Evolutionary conservation across 2,888 invertebrate species (phyloP).

Genomic region (Scaptomyza parva): DNA sequence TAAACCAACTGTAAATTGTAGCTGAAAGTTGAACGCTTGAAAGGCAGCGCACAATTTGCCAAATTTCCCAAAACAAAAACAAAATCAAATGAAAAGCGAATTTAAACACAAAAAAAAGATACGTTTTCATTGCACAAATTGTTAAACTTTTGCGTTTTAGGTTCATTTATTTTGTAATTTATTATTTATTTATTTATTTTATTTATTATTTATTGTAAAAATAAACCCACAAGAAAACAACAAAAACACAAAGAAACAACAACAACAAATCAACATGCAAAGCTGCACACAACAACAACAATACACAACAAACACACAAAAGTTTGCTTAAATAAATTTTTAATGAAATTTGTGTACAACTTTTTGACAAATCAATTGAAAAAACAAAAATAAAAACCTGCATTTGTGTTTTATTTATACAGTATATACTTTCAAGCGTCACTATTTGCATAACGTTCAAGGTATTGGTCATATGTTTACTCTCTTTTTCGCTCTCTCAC

Average conservation of each 20-base stretch:
- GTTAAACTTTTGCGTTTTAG: slow-evolving; percentile 76
- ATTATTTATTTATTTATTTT: slow-evolving; percentile 76
- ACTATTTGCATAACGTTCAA: slow-evolving; percentile 35
- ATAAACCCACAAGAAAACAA: slow-evolving; percentile 44
- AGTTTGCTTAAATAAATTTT: slow-evolving; percentile 77
- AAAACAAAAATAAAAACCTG: slow-evolving; percentile 38
- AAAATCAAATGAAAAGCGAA: slow-evolving; percentile 45
- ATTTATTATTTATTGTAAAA: slow-evolving; percentile 79
- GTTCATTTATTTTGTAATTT: slow-evolving; percentile 76
- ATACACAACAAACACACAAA: slow-evolving; percentile 47
- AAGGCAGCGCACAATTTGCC: slow-evolving; percentile 68
- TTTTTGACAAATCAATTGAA: slow-evolving; percentile 72
- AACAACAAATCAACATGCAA: slow-evolving; percentile 29
- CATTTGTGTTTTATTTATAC: slow-evolving; percentile 68
- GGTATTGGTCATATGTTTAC: slow-evolving; percentile 26
- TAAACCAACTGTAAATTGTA: slow-evolving; percentile 67
- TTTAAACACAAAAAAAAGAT: slow-evolving; percentile 26
- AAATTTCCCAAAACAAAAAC: slow-evolving; percentile 9
- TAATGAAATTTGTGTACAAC: slow-evolving; percentile 73
- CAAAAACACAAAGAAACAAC: slow-evolving; percentile 41
- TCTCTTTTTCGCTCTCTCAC: slow-evolving; percentile 11
- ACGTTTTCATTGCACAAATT: slow-evolving; percentile 58
- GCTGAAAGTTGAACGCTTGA: slow-evolving; percentile 80
- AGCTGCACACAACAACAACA: slow-evolving; percentile 52
- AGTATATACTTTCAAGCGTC: slow-evolving; percentile 69